phyloP scores from a whole-genome alignment of 2,797 vertebrate genomes.

The Florisuga fusca region DNA sequence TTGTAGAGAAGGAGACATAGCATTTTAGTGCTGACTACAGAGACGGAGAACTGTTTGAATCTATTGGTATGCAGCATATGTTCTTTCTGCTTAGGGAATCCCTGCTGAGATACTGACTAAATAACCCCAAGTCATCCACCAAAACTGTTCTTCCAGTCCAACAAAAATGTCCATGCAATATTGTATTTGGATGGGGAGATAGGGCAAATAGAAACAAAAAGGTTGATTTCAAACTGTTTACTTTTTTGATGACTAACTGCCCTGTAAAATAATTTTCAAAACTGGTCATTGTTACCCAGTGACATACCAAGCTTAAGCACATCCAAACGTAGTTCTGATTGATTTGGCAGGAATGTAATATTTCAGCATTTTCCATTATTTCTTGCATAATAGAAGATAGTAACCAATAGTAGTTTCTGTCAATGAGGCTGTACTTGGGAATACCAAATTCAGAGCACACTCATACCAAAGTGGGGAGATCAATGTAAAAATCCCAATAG shows the following conservation, averaged over 20 bases:
- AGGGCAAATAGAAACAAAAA: background rate
- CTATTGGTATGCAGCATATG: background rate
- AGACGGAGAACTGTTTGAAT: background rate
- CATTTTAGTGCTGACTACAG: background rate
- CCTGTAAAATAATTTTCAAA: background rate
- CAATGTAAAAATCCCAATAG: background rate
- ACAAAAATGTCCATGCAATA: fast-evolving
- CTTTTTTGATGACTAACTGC: background rate
- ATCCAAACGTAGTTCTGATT: background rate
- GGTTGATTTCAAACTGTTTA: background rate
- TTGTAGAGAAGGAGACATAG: background rate
- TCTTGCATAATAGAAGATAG: background rate
- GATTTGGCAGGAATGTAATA: background rate
- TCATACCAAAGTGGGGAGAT: background rate
- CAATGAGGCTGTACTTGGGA: background rate
- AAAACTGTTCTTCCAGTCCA: background rate
- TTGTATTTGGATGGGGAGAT: fast-evolving
- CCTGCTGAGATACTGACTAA: background rate
- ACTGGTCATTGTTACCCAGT: fast-evolving
- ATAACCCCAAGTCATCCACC: background rate
- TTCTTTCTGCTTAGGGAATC: background rate
- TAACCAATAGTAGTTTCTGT: background rate
- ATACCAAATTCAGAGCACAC: background rate
- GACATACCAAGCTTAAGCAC: background rate
- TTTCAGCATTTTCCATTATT: background rate